Evolutionary conservation across 1,140 invertebrate genomes (phyloP), one percentile per base, ranked within the genome.

Genomic region (Chlorops oryzae): DNA sequence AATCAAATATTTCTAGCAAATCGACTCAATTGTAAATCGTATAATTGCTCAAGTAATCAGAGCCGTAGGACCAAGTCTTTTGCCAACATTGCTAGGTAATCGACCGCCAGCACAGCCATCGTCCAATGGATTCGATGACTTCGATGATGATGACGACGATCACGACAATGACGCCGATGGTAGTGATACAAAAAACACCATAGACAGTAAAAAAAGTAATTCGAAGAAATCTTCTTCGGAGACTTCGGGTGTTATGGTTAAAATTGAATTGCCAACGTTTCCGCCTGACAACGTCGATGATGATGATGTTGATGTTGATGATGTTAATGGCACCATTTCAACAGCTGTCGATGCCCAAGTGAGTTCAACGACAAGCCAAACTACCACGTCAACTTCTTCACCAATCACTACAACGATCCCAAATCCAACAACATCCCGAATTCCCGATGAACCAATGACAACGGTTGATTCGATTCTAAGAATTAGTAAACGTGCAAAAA

Each of bases 11-110:
- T 48, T 54, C 51, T 84, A 87, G 85, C 82, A 85, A 75, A 78
- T 87, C 75, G 84, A 87, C 78, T 74, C 80, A 70, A 85, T 83
- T 75, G 82, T 87, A 71, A 85, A 86, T 78, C 74, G 78, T 66
- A 79, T 87, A 71, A 80, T 81, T 58, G 75, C 80, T 62, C 75
- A 81, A 63, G 68, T 87, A 59, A 80, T 87, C 65, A 78, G 80
- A 51, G 74, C 80, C 34, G 76, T 86, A 60, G 85, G 85, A 5
- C 81, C 84, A 5, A 73, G 80, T 47, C 59, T 86, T 34, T 75
- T 87, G 34, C 75, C 57, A 32, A 63, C 58, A 35, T 41, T 70
- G 15, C 50, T 70, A 39, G 56, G 59, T 24, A 67, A 67, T 55
- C 64, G 65, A 2, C 12, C 22, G 21, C 43, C 47, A n/a, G 55